phyloP scores from a whole-genome alignment of 2,888 invertebrate species.

The Drosophila atripex region DNA sequence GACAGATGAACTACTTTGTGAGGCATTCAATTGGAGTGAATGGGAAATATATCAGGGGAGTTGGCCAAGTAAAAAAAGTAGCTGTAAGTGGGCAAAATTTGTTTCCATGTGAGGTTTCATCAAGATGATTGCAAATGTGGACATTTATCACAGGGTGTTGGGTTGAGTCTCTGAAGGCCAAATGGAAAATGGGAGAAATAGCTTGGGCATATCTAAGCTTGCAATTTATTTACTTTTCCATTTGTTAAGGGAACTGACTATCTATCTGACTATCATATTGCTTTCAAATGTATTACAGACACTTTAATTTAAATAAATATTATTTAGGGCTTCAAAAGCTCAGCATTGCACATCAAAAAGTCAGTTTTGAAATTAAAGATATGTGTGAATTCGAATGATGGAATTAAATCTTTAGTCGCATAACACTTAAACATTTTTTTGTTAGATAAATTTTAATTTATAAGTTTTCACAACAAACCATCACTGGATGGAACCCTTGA shows the following conservation, averaged over 20 bases:
- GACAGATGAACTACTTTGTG: slow-evolving; percentile 49
- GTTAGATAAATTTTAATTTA: no score
- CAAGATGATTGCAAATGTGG: not conserved
- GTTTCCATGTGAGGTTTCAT: slow-evolving; percentile 30
- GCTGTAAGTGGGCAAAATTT: slow-evolving; percentile 37
- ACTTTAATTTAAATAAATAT: no score
- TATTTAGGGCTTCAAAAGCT: no score
- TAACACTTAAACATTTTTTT: no score
- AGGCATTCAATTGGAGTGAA: slow-evolving; percentile 38
- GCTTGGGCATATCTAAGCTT: not conserved
- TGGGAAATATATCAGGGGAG: slow-evolving; percentile 24
- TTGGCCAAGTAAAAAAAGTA: slow-evolving; percentile 35
- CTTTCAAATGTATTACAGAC: no score
- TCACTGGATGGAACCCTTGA: slow-evolving; percentile 1
- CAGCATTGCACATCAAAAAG: no score
- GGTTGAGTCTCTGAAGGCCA: not conserved
- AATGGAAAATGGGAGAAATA: not conserved
- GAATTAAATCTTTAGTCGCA: no score
- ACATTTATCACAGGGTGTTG: slow-evolving; percentile 1
- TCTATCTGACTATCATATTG: no score
- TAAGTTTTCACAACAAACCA: slow-evolving; percentile 3
- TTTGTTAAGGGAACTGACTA: no score
- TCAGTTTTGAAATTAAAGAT: no score
- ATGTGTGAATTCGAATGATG: no score
- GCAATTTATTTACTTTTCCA: not conserved